Conservation (phyloP, 2,797 vertebrate species). For the Microctenopoma steveboyesi region DNA sequence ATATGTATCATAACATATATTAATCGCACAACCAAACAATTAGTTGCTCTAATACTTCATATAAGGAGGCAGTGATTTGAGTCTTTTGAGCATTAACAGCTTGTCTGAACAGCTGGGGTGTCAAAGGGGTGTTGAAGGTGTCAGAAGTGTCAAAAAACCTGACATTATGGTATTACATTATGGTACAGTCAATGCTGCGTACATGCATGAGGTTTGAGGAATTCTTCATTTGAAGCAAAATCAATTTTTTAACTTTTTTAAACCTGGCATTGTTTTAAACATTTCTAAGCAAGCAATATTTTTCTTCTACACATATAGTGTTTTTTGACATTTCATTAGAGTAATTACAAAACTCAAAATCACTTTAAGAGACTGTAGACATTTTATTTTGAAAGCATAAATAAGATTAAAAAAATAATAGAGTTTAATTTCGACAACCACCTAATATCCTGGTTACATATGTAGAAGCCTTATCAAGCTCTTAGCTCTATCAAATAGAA, state of each 20-base stretch:
- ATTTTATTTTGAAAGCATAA: background rate
- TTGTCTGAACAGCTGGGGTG: conserved; percentile 26
- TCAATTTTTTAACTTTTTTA: background rate
- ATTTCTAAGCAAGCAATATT: background rate
- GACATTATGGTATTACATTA: conserved; percentile 23
- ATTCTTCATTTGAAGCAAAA: background rate
- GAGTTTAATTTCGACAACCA: background rate
- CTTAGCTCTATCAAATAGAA: conserved; percentile 24
- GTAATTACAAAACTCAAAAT: conserved; percentile 10
- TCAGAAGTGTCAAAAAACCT: conserved; percentile 31
- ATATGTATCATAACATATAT: background rate
- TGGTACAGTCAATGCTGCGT: conserved; percentile 1
- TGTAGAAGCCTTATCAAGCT: background rate
- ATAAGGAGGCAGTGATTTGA: conserved; percentile 15
- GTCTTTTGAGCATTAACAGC: conserved; percentile 22
- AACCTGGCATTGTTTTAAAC: background rate
- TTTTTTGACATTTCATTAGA: conserved; percentile 6
- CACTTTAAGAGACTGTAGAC: background rate
- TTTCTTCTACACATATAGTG: background rate
- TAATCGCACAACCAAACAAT: background rate
- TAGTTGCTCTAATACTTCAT: conserved; percentile 3
- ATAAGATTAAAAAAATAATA: no score
- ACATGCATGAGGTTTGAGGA: background rate
- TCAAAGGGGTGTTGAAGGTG: conserved; percentile 32
- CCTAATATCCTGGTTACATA: background rate